These are phyloP conservation scores for Irena cyanogastra DNA, from an alignment of 2,113 vertebrate species.

Conservation along the genomic window DNA sequence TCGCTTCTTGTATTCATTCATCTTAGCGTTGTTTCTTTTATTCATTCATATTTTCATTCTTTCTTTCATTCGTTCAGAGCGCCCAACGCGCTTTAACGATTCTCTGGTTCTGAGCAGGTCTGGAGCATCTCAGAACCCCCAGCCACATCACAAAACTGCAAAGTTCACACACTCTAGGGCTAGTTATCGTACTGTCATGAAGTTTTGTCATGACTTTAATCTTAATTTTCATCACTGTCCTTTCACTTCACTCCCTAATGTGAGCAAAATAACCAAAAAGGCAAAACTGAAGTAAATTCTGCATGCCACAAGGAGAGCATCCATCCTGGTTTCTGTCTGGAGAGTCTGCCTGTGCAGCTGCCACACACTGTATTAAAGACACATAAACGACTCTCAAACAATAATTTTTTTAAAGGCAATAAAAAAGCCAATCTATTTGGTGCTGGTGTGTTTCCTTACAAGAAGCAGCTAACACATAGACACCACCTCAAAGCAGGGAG, in stretches of 20 bases:
- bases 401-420: accelerated
- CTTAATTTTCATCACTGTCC: background rate
- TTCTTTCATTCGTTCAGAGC: background rate
- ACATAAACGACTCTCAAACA: background rate
- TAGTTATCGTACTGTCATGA: background rate
- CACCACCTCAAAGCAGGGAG: background rate
- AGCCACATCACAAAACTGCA: too few species aligned
- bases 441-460: background rate
- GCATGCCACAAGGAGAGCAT: accelerated
- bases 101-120: background rate
- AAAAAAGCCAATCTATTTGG: background rate
- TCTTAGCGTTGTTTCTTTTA: background rate
- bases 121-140: background rate
- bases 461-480: background rate
- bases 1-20: background rate
- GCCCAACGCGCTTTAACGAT: accelerated
- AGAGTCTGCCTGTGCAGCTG: background rate
- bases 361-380: background rate
- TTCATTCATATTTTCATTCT: background rate
- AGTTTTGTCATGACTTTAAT: background rate
- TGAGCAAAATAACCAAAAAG: background rate
- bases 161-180: accelerated
- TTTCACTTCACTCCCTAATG: background rate
- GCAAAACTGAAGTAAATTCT: background rate
- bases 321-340: background rate